Conservation (phyloP, 2,888 invertebrate species). For the Aethes cnicana region DNA sequence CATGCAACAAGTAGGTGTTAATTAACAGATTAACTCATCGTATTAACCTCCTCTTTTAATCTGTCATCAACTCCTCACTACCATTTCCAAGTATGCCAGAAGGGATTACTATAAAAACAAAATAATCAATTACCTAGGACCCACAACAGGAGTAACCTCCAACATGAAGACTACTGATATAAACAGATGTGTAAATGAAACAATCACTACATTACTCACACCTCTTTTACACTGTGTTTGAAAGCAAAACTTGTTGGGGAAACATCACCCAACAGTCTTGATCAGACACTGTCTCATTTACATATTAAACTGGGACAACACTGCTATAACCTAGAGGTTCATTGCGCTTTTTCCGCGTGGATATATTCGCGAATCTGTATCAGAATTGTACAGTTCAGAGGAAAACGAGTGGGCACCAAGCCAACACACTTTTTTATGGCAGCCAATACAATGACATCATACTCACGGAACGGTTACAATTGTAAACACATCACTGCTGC, state of each 20-base stretch:
- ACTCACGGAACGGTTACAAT: conserved; percentile 75
- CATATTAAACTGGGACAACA: conserved; percentile 58
- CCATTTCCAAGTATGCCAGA: background rate
- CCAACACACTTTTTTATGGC: conserved; percentile 75
- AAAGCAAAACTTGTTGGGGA: conserved; percentile 23
- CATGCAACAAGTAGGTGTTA: conserved; percentile 24
- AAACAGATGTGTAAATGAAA: conserved; percentile 22
- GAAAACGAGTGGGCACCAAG: conserved; percentile 81
- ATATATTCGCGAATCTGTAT: conserved; percentile 61
- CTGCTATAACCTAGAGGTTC: conserved; percentile 66
- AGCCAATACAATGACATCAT: conserved; percentile 78
- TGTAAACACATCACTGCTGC: conserved; percentile 78
- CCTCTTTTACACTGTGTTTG: conserved; percentile 15
- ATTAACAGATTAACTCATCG: background rate
- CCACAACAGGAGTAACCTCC: conserved; percentile 15
- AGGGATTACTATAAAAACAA: conserved; percentile 20
- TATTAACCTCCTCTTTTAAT: background rate
- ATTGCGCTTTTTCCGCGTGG: conserved; percentile 65
- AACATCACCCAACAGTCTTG: conserved; percentile 25
- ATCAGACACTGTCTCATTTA: conserved; percentile 48
- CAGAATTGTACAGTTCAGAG: conserved; percentile 64
- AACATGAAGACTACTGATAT: conserved; percentile 13
- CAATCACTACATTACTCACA: conserved; percentile 28
- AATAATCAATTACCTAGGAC: conserved; percentile 10
- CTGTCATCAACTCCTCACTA: conserved; percentile 20